Conservation (phyloP, 2,888 invertebrate species). For the Theodoxus fluviatilis region DNA sequence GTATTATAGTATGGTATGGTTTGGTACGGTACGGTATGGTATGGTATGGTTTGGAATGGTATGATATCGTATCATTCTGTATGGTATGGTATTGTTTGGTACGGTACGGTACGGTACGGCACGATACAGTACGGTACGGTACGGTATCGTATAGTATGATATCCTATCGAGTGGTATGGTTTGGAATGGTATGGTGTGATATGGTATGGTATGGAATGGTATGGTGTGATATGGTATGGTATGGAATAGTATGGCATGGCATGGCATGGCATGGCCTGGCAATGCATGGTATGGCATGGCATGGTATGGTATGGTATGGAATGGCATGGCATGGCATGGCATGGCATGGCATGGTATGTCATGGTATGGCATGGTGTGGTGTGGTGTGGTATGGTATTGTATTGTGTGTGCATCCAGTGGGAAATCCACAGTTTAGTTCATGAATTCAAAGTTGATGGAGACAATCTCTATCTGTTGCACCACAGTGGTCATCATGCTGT, state of each 20-base stretch:
- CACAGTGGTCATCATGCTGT: no score
- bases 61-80: not conserved
- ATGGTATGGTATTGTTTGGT: constrained; percentile 1
- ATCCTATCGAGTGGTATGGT: not conserved
- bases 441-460: no score
- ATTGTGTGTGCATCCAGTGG: no score
- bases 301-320: not conserved
- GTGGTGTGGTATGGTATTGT: not conserved
- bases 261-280: not conserved
- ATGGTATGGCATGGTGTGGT: not conserved
- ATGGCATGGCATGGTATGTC: not conserved
- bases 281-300: not conserved
- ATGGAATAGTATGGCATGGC: not conserved
- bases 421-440: no score
- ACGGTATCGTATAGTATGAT: not conserved
- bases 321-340: not conserved
- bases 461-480: no score
- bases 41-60: not conserved
- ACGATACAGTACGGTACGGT: not conserved
- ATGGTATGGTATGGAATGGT: not conserved
- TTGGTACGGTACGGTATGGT: not conserved
- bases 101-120: not conserved
- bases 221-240: not conserved
- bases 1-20: not conserved
- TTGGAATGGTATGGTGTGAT: not conserved